Conservation (phyloP, 2,113 vertebrate genomes). For the Cercopithecus mona region DNA sequence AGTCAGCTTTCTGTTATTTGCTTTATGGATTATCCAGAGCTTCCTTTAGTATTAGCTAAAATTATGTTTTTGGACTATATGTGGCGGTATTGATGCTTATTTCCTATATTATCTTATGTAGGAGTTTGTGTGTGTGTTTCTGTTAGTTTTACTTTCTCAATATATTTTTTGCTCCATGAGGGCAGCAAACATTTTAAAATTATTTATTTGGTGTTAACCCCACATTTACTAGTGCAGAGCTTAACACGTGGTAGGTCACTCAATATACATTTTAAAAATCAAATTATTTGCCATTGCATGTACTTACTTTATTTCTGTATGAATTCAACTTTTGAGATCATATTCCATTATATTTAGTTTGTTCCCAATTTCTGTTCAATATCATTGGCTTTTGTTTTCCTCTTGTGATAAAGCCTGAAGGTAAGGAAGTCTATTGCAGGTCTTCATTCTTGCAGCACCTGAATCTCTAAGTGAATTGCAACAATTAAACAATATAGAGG, state of each 20-base stretch:
- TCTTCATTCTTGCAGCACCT: accelerated
- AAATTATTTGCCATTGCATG: not conserved
- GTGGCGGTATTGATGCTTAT: not conserved
- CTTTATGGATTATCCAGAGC: not conserved
- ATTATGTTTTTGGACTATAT: not conserved
- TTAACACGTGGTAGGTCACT: not conserved
- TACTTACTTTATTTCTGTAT: not conserved
- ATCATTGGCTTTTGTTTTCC: not conserved
- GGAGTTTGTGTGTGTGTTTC: not conserved
- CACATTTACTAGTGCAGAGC: not conserved
- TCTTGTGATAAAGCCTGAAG: not conserved
- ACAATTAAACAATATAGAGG: not conserved
- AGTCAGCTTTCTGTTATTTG: not conserved
- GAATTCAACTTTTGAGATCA: not conserved
- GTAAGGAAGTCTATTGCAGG: not conserved
- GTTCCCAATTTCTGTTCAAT: not conserved
- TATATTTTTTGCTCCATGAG: not conserved
- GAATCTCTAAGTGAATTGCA: not conserved
- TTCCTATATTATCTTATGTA: not conserved
- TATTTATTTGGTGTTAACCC: not conserved
- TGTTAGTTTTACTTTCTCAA: not conserved
- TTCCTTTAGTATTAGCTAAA: not conserved
- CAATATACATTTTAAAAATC: not conserved
- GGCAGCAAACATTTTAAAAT: not conserved
- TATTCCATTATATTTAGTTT: not conserved